phyloP scores from a whole-genome alignment of 2,888 invertebrate species.

The Idaea straminata region DNA sequence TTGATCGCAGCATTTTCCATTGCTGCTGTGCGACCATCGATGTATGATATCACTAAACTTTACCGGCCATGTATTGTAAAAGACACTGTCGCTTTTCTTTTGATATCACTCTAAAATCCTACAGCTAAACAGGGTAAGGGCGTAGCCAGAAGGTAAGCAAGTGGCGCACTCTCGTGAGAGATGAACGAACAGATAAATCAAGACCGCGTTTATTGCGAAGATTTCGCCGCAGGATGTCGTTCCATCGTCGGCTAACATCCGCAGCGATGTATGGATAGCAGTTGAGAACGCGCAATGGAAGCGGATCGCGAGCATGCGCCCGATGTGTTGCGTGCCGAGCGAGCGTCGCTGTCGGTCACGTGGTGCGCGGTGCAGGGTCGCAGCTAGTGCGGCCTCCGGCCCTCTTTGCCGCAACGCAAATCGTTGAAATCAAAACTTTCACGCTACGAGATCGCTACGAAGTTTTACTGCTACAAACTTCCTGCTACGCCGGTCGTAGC shows the following conservation, averaged over 20 bases:
- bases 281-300: conserved; percentile 14
- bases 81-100: conserved; percentile 46
- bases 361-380: conserved; percentile 59
- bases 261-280: neutral
- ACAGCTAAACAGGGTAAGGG: conserved; percentile 65
- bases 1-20: conserved; percentile 67
- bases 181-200: conserved; percentile 74
- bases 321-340: conserved; percentile 5
- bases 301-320: neutral
- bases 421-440: conserved; percentile 81
- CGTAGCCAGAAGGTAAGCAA: conserved; percentile 67
- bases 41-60: conserved; percentile 32
- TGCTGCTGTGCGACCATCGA: conserved; percentile 48
- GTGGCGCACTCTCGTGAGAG: conserved; percentile 79
- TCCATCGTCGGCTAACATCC: conserved; percentile 45
- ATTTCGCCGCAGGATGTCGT: conserved; percentile 18
- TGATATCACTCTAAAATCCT: conserved; percentile 59
- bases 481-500: conserved; percentile 76
- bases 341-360: conserved; percentile 6
- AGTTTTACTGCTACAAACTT: conserved; percentile 80
- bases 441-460: conserved; percentile 80
- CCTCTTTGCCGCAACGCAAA: conserved; percentile 77
- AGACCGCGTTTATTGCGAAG: conserved; percentile 30
- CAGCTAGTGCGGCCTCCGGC: conserved; percentile 72
- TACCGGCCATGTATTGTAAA: conserved; percentile 62